Base-by-base conservation (phyloP, 2,113 vertebrate genomes). In the Mustela nigripes region DNA sequence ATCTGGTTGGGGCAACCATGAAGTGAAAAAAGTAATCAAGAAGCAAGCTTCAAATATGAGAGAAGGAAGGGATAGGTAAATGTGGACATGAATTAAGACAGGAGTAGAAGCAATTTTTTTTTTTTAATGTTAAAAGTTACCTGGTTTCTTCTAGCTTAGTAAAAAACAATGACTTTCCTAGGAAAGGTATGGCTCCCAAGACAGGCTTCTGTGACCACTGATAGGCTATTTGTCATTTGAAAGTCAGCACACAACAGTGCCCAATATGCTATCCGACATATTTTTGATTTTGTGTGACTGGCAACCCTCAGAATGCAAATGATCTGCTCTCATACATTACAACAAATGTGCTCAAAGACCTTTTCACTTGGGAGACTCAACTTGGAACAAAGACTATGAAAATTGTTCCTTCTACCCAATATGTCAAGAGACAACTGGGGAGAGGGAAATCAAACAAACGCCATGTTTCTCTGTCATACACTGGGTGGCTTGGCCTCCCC, bases 1-100 rank as follows among this genome's bases (percentile, higher is more conserved):
- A 42, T 73, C 78, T 67, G 94, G 42, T 4, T 45, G 85, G 58
- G 11, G 42, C 63, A 90, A 69, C 81, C 28, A 12, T 1, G 11
- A 84, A 39, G 65, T 71, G 50, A 82, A 63, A 84, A 94, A 89
- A 95, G 80, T n/a, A 89, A 93, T 48, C 79, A 56, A 33, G 83
- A 95, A 4, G 33, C 16, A 53, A 76, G 62, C 62, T 78, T 91
- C 71, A 31, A 24, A 81, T 18, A 81, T 10, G 22, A 89, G 39
- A 84, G 69, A 81, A 88, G 48, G 39, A 81, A 85, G 60, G n/a
- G 56, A 63, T 4, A 53, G 39, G 60, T 28, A 73, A 69, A 50
- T 18, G 12, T 31, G 26, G 62, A 95, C 65, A 94, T 36, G 87
- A 84, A 56, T 93, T 60, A 89, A 97, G 60, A 89, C 53, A n/a